phyloP scores from a whole-genome alignment of 2,888 invertebrate genomes.

The Thymelicus lineola region DNA sequence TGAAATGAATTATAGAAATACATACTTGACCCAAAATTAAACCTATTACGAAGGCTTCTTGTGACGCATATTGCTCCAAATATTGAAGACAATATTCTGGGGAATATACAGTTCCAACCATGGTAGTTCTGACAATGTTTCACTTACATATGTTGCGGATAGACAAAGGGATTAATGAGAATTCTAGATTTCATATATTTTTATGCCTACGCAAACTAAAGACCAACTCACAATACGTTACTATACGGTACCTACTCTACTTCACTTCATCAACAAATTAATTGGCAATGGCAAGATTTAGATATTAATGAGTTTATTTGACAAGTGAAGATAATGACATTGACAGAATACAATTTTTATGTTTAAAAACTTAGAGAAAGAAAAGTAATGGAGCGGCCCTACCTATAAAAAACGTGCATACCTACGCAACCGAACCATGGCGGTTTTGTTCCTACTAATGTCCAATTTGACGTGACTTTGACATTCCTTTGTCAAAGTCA shows the following conservation, averaged over 20 bases:
- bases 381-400: too few species aligned
- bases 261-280: neutral
- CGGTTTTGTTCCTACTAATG: too few species aligned
- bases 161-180: neutral
- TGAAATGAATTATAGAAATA: slow-evolving; percentile 26
- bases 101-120: slow-evolving; percentile 89
- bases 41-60: slow-evolving; percentile 88
- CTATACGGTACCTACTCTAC: too few species aligned
- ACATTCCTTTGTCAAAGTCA: too few species aligned
- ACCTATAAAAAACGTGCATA: too few species aligned
- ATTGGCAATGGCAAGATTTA: too few species aligned
- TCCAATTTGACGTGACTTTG: too few species aligned
- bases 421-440: too few species aligned
- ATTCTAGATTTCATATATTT: neutral
- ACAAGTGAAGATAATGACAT: too few species aligned
- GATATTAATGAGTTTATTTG: too few species aligned
- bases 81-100: slow-evolving; percentile 89
- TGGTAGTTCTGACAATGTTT: slow-evolving; percentile 56
- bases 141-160: slow-evolving; percentile 18
- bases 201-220: neutral
- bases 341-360: too few species aligned
- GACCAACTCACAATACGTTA: neutral
- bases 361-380: too few species aligned
- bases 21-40: slow-evolving; percentile 92
- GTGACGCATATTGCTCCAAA: slow-evolving; percentile 86